These are phyloP conservation scores for Bos javanicus DNA, from an alignment of 2,113 vertebrate species.

Conservation along the genomic window DNA sequence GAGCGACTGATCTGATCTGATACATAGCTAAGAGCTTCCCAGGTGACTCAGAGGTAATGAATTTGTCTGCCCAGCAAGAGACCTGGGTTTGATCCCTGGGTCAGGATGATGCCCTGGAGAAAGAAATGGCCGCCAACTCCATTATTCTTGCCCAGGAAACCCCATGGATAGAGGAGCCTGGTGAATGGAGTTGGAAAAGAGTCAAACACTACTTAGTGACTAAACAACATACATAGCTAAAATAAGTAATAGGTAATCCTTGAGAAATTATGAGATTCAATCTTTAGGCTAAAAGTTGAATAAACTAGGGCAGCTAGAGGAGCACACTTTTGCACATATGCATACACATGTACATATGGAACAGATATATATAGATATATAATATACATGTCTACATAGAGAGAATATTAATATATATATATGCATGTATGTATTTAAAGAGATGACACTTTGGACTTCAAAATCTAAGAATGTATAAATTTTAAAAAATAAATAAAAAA, in stretches of 20 bases:
- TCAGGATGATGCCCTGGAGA: not conserved
- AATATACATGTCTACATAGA: not conserved
- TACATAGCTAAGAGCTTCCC: not conserved
- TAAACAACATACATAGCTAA: not conserved
- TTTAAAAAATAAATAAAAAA: not conserved
- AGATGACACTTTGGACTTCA: not conserved
- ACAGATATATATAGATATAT: not conserved
- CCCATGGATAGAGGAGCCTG: not conserved
- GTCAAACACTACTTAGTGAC: not conserved
- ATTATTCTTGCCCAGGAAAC: not conserved
- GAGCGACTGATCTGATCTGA: too few relatives aligned
- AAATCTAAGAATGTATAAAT: not conserved
- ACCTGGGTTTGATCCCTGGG: not conserved
- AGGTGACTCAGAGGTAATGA: not conserved
- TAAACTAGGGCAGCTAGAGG: not conserved
- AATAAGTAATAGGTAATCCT: not conserved
- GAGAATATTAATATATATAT: not conserved
- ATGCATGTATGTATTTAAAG: not conserved
- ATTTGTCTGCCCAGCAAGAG: not conserved
- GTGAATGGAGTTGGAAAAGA: not conserved
- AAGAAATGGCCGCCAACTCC: not conserved
- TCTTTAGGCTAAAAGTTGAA: not conserved
- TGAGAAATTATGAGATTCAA: conserved; percentile 15
- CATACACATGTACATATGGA: not conserved
- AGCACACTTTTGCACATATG: not conserved